Percentiles rank a stretch among this genome's conserved stretches.
These are phyloP conservation scores for Belgica antarctica DNA, from an alignment of 2,888 invertebrate species.

Conservation along the genomic window DNA sequence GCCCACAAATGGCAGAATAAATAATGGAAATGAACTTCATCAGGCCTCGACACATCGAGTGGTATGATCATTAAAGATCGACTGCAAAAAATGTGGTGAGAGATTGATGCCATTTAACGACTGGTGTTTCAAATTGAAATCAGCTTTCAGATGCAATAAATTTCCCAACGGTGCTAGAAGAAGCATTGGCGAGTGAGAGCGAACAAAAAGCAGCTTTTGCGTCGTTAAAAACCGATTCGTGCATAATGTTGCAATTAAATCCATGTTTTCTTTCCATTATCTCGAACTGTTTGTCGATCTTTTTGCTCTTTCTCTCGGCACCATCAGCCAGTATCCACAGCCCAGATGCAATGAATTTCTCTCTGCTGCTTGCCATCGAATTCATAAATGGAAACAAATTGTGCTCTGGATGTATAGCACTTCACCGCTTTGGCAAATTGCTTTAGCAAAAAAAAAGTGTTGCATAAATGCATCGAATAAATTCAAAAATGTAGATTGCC, in stretches of 20 bases:
- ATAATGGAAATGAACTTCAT: neutral
- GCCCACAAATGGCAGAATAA: neutral
- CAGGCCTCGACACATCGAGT: neutral
- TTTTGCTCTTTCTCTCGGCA: neutral
- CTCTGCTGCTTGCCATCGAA: slow-evolving; percentile 34
- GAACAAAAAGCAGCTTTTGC: neutral
- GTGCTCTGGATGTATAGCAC: slow-evolving; percentile 3
- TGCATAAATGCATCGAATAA: slow-evolving; percentile 25
- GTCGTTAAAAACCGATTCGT: slow-evolving; percentile 21
- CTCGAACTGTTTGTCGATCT: slow-evolving; percentile 14
- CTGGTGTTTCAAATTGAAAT: slow-evolving; percentile 19
- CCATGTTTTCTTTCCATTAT: neutral
- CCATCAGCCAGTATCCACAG: slow-evolving; percentile 2
- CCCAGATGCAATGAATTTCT: slow-evolving; percentile 19
- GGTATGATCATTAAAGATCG: neutral
- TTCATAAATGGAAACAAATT: slow-evolving; percentile 34
- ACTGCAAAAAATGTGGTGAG: slow-evolving; percentile 18
- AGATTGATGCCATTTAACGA: slow-evolving; percentile 19
- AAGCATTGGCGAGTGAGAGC: neutral
- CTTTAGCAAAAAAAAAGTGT: slow-evolving; percentile 24
- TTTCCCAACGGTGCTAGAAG: slow-evolving; percentile 15
- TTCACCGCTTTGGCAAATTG: slow-evolving; percentile 17
- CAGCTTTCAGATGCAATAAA: slow-evolving; percentile 11
- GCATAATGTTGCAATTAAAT: slow-evolving; percentile 27
- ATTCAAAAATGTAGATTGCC: slow-evolving; percentile 26